These are phyloP conservation scores for Lates japonicus DNA, from an alignment of 2,797 vertebrate genomes.

Conservation along the genomic window DNA sequence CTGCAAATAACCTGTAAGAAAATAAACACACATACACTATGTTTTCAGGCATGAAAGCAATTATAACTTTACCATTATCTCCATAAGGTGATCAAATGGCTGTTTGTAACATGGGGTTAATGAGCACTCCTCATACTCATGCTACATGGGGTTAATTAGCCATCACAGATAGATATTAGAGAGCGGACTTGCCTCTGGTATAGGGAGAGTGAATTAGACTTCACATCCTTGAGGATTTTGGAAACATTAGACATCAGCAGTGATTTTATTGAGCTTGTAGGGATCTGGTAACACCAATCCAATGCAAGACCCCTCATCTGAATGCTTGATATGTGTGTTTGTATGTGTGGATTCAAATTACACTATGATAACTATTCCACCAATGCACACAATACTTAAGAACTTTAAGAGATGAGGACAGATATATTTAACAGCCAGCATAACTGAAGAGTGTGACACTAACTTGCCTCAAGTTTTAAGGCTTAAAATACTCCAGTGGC, in stretches of 20 bases:
- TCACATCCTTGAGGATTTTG: conserved; percentile 39
- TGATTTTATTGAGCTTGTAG: conserved; percentile 34
- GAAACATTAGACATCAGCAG: conserved; percentile 42
- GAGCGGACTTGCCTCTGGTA: conserved; percentile 8
- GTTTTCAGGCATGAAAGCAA: conserved; percentile 5
- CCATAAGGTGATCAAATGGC: conserved; percentile 12
- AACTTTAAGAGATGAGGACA: conserved; percentile 20
- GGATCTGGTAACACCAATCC: conserved; percentile 21
- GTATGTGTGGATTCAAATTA: conserved; percentile 26
- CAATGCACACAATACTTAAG: conserved; percentile 12
- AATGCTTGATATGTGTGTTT: background rate
- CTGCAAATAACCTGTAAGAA: background rate
- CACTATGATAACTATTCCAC: conserved; percentile 1
- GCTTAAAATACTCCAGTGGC: conserved; percentile 62
- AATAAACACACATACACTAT: background rate
- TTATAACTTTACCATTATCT: conserved; percentile 18
- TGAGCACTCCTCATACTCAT: conserved; percentile 7
- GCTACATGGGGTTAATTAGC: conserved; percentile 30
- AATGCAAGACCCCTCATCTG: background rate
- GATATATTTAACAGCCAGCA: conserved; percentile 20
- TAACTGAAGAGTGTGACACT: conserved; percentile 31
- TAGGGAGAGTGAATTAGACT: background rate
- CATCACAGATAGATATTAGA: conserved; percentile 12
- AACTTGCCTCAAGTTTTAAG: conserved; percentile 35
- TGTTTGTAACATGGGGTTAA: conserved; percentile 32